phyloP scores from a whole-genome alignment of 1,140 invertebrate genomes.

The Idris sp. region DNA sequence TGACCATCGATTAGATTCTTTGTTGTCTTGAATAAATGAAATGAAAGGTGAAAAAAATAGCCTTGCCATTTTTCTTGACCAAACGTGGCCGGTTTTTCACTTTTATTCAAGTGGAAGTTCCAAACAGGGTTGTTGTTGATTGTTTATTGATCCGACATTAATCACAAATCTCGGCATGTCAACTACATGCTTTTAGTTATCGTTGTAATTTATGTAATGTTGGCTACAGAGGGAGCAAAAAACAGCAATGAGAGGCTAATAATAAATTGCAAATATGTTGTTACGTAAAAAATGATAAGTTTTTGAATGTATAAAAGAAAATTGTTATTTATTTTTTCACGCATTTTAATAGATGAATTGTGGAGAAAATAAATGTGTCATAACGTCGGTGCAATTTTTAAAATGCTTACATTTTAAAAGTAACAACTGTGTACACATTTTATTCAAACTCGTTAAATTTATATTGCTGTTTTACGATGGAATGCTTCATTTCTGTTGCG shows the following conservation, averaged over 20 bases:
- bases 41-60: constrained; percentile 35
- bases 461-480: background rate
- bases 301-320: too few relatives aligned
- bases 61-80: constrained; percentile 6
- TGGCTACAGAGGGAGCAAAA: background rate
- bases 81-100: background rate
- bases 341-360: background rate
- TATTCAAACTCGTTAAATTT: constrained; percentile 8
- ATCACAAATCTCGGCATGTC: too few relatives aligned
- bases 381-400: background rate
- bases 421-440: background rate
- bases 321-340: too few relatives aligned
- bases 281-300: too few relatives aligned
- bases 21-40: constrained; percentile 43
- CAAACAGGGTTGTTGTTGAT: constrained; percentile 11
- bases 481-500: background rate
- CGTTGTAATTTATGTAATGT: background rate
- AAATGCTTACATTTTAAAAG: background rate
- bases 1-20: constrained; percentile 40
- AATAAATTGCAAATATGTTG: too few relatives aligned
- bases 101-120: constrained; percentile 19
- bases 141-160: background rate
- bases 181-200: too few relatives aligned
- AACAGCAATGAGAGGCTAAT: too few relatives aligned
- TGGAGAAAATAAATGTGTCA: background rate